These are phyloP conservation scores for Nylanderia fulva DNA, from an alignment of 1,140 invertebrate species.

Conservation along the genomic window DNA sequence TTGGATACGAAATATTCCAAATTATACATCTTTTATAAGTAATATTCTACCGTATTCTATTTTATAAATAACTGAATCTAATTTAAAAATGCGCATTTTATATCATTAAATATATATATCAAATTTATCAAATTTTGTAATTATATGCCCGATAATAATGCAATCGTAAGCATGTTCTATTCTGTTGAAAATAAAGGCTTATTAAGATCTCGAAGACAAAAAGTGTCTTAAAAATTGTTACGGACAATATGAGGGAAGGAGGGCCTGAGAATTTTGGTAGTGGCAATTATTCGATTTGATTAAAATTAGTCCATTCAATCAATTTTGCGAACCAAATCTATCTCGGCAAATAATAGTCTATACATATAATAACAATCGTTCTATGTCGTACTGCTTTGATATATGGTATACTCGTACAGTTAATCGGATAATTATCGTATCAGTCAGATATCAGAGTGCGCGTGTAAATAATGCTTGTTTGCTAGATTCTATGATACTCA, in stretches of 20 bases:
- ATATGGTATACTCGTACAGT: constrained; percentile 24
- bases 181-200: constrained; percentile 16
- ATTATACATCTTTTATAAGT: too few species aligned
- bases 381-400: neutral
- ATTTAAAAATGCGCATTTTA: constrained; percentile 4
- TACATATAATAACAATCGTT: constrained; percentile 58
- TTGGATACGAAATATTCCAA: too few species aligned
- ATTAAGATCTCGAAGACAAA: neutral
- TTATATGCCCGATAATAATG: neutral
- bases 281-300: constrained; percentile 25
- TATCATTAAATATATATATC: neutral
- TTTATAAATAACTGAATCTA: neutral
- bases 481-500: constrained; percentile 63
- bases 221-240: neutral
- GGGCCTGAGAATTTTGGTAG: neutral
- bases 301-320: constrained; percentile 38
- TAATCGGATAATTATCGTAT: constrained; percentile 72
- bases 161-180: neutral
- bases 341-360: constrained; percentile 40
- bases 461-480: constrained; percentile 72
- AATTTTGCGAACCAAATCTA: constrained; percentile 12
- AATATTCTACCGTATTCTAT: neutral
- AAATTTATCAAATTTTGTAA: neutral
- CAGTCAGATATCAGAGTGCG: constrained; percentile 43
- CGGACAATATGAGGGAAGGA: too few species aligned